Evolutionary conservation across 2,113 vertebrate genomes (phyloP).

Genomic region (Tympanuchus pallidicinctus): DNA sequence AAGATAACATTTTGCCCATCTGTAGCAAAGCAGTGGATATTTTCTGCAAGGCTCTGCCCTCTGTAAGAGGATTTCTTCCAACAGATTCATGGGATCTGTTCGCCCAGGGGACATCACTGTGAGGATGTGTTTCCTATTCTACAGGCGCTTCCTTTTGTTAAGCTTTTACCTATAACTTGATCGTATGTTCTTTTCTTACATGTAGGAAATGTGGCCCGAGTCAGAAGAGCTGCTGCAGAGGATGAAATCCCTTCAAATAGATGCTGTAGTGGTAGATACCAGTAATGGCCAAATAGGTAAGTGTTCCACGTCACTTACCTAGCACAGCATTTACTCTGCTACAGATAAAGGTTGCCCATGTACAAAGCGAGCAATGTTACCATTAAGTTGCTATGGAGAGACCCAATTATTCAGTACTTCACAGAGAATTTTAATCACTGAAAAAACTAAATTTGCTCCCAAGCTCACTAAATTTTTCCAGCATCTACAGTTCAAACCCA

Average conservation of each 20-base stretch:
- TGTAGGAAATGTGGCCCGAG: conserved; percentile 79
- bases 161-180: neutral
- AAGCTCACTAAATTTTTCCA: neutral
- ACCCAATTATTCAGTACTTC: neutral
- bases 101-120: neutral
- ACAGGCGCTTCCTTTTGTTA: neutral
- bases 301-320: neutral
- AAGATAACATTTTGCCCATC: neutral
- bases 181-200: neutral
- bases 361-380: neutral
- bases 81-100: neutral
- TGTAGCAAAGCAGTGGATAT: neutral
- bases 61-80: neutral
- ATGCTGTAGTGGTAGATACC: conserved; percentile 61
- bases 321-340: neutral
- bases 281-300: conserved; percentile 76
- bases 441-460: neutral
- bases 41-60: neutral
- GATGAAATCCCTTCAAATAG: conserved; percentile 83
- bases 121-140: neutral
- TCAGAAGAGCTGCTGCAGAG: conserved; percentile 80
- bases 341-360: neutral
- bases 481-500: neutral
- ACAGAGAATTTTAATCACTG: neutral
- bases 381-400: neutral